phyloP scores from a whole-genome alignment of 1,140 invertebrate species.

The Drosophila asahinai region DNA sequence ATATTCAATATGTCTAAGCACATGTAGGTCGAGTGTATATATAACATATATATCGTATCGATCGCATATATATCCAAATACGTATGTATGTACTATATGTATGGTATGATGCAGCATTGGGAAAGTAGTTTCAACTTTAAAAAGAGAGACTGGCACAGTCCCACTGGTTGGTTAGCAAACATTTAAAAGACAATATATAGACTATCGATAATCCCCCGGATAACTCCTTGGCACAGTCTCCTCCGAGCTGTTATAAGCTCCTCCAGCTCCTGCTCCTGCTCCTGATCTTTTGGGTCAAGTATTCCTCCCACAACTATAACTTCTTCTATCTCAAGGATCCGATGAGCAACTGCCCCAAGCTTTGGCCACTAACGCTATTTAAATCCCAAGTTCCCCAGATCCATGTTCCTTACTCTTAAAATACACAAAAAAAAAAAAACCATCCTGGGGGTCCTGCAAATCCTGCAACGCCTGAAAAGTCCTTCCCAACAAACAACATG shows the following conservation, averaged over 20 bases:
- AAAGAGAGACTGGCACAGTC: slow-evolving; percentile 21
- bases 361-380: neutral
- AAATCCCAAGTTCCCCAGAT: neutral
- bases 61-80: slow-evolving; percentile 30
- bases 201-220: neutral
- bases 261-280: neutral
- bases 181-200: slow-evolving; percentile 47
- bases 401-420: neutral
- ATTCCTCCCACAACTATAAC: slow-evolving; percentile 12
- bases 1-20: slow-evolving; percentile 56
- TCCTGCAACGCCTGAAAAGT: slow-evolving; percentile 7
- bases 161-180: slow-evolving; percentile 27
- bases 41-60: slow-evolving; percentile 21
- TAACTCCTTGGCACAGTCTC: slow-evolving; percentile 32
- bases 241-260: neutral
- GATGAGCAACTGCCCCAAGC: slow-evolving; percentile 16
- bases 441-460: slow-evolving; percentile 12
- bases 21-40: slow-evolving; percentile 39
- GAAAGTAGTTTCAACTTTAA: slow-evolving; percentile 18
- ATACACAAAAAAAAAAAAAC: slow-evolving; percentile 8
- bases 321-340: slow-evolving; percentile 12
- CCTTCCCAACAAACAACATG: slow-evolving; percentile 21
- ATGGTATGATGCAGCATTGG: slow-evolving; percentile 21
- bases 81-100: slow-evolving; percentile 25
- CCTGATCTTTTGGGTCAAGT: slow-evolving; percentile 14